These are phyloP conservation scores for Saguinus midas DNA, from an alignment of 2,113 vertebrate genomes.

Conservation along the genomic window DNA sequence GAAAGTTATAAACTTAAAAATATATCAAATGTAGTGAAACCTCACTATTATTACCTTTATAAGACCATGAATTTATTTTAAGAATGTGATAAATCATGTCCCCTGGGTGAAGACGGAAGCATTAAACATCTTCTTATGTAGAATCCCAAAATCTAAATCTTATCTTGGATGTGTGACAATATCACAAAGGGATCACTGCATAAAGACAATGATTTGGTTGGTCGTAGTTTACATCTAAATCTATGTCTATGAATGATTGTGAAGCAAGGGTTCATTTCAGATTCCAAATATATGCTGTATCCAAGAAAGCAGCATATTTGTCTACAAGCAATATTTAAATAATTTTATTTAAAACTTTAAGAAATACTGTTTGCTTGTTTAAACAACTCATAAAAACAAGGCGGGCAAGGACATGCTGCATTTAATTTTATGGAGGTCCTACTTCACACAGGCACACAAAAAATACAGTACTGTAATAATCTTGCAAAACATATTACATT, in stretches of 20 bases:
- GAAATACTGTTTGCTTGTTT: neutral
- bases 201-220: neutral
- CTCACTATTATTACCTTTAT: neutral
- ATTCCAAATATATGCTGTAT: neutral
- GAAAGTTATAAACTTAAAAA: slow-evolving; percentile 23
- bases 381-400: neutral
- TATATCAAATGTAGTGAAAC: neutral
- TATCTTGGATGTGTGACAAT: neutral
- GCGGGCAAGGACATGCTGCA: neutral
- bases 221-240: neutral
- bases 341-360: slow-evolving; percentile 33
- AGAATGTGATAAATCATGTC: neutral
- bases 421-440: neutral
- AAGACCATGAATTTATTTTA: neutral
- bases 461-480: neutral
- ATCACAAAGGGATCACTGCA: neutral
- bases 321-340: neutral
- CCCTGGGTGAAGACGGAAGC: neutral
- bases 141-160: neutral
- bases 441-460: neutral
- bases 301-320: neutral
- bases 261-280: neutral
- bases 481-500: neutral
- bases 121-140: neutral
- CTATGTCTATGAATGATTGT: neutral